Percentiles rank a stretch among this genome's conserved stretches.
These are phyloP conservation scores for Cheilosia variabilis DNA, from an alignment of 2,888 invertebrate genomes.

Conservation along the genomic window DNA sequence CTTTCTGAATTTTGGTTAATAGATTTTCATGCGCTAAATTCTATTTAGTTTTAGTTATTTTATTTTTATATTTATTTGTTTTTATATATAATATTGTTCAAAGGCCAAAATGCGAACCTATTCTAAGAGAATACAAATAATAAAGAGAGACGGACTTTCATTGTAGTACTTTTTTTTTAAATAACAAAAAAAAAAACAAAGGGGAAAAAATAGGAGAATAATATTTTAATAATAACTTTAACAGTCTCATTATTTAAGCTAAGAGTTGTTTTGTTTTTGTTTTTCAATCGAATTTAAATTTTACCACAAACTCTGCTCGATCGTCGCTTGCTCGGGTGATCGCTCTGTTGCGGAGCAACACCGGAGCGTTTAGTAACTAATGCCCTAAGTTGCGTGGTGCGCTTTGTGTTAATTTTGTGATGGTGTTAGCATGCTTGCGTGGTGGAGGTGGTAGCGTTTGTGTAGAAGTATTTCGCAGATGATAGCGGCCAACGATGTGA, in stretches of 20 bases:
- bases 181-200: slow-evolving; percentile 36
- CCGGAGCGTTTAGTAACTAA: slow-evolving; percentile 69
- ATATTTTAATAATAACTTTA: slow-evolving; percentile 74
- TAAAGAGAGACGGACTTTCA: slow-evolving; percentile 48
- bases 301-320: slow-evolving; percentile 70
- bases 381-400: slow-evolving; percentile 74
- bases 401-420: slow-evolving; percentile 68
- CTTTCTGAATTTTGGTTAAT: slow-evolving; percentile 47
- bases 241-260: slow-evolving; percentile 77
- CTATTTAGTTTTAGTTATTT: slow-evolving; percentile 46
- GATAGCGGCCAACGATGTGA: slow-evolving; percentile 60
- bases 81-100: slow-evolving; percentile 52
- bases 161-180: slow-evolving; percentile 16
- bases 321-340: slow-evolving; percentile 63
- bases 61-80: slow-evolving; percentile 28
- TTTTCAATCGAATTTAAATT: slow-evolving; percentile 52
- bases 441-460: slow-evolving; percentile 48
- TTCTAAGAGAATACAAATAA: slow-evolving; percentile 48
- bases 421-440: slow-evolving; percentile 53
- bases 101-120: slow-evolving; percentile 72
- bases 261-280: slow-evolving; percentile 66
- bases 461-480: slow-evolving; percentile 49
- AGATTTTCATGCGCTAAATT: slow-evolving; percentile 44
- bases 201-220: slow-evolving; percentile 56
- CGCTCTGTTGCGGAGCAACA: slow-evolving; percentile 44